These are phyloP conservation scores for Drosophila takahashii DNA, from an alignment of 1,140 invertebrate genomes.

Conservation along the genomic window DNA sequence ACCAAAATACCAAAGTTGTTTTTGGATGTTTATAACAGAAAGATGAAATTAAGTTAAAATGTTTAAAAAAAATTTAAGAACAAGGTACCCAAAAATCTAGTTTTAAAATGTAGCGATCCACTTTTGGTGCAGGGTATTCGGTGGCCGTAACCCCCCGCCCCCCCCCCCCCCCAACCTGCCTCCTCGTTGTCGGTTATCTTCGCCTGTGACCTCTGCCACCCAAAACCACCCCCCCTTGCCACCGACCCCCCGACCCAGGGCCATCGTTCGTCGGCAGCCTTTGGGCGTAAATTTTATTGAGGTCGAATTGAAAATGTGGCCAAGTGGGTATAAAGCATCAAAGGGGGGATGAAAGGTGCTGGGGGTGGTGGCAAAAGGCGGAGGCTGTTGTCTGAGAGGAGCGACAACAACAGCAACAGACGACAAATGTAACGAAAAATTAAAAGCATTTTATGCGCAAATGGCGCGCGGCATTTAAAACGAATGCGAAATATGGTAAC, in stretches of 20 bases:
- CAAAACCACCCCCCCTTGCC: slow-evolving; percentile 10
- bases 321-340: slow-evolving; percentile 36
- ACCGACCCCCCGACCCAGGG: neutral
- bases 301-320: slow-evolving; percentile 82
- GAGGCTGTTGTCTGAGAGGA: slow-evolving; percentile 19
- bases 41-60: too few relatives aligned
- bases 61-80: too few relatives aligned
- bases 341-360: neutral
- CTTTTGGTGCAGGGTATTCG: slow-evolving; percentile 4
- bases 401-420: slow-evolving; percentile 14
- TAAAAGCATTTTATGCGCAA: slow-evolving; percentile 81
- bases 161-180: too few relatives aligned
- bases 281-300: slow-evolving; percentile 76
- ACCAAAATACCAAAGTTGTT: too few relatives aligned
- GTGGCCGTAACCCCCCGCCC: too few relatives aligned
- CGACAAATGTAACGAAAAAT: slow-evolving; percentile 76
- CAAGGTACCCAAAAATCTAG: too few relatives aligned
- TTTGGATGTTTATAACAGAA: too few relatives aligned
- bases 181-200: slow-evolving; percentile 13
- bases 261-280: slow-evolving; percentile 12
- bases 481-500: slow-evolving; percentile 79
- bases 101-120: neutral
- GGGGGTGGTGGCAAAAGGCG: neutral
- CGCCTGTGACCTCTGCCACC: slow-evolving; percentile 19
- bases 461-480: slow-evolving; percentile 77